Conservation (phyloP, 2,113 vertebrate species). For the Nycticryphes semicollaris region DNA sequence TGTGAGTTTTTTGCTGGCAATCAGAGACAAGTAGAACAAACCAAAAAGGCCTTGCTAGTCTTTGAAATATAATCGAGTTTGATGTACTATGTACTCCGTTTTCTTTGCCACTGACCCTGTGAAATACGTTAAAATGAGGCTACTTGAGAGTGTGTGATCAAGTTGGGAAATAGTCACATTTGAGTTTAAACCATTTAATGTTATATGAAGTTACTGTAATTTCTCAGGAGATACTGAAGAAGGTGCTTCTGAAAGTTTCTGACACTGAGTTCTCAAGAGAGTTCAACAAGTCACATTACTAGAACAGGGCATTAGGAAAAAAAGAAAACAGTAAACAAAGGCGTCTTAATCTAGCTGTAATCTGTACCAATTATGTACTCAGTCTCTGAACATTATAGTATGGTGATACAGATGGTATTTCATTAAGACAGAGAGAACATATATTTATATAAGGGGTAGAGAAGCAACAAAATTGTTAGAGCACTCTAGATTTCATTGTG, state of each 20-base stretch:
- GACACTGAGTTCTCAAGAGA: background rate
- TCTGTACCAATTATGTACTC: background rate
- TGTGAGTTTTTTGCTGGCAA: background rate
- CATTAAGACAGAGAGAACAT: background rate
- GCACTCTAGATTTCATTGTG: background rate
- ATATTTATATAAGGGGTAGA: background rate
- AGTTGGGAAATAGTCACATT: background rate
- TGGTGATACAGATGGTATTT: background rate
- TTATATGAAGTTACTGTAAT: background rate
- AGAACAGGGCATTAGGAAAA: background rate
- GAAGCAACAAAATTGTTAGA: background rate
- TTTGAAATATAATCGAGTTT: conserved; percentile 10
- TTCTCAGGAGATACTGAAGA: background rate
- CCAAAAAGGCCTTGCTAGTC: background rate
- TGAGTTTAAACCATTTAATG: background rate
- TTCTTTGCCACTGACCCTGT: background rate
- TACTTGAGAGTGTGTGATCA: background rate
- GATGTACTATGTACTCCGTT: background rate
- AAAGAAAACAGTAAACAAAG: background rate
- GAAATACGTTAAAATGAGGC: background rate
- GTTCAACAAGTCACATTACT: background rate
- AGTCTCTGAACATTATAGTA: background rate
- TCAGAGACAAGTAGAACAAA: background rate
- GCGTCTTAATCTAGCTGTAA: background rate
- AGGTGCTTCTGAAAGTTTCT: background rate